These are phyloP conservation scores for Porites lobata DNA, from an alignment of 92 coral and sea anemone species.

Conservation along the genomic window DNA sequence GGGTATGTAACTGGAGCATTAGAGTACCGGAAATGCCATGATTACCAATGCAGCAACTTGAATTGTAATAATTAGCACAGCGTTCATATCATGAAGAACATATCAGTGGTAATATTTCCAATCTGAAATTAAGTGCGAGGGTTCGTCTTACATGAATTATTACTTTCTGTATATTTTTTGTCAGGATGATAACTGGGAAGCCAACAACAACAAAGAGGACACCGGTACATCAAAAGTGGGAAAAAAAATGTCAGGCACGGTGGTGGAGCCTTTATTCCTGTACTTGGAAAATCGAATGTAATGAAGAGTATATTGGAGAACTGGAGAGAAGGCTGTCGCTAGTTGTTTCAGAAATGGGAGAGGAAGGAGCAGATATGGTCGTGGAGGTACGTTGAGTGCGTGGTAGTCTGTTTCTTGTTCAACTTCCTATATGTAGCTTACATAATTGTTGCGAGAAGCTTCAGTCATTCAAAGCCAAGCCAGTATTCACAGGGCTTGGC, in stretches of 20 bases:
- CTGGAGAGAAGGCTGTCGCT: neutral
- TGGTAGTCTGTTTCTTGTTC: neutral
- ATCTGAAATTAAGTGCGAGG: neutral
- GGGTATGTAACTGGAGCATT: neutral
- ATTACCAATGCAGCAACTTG: neutral
- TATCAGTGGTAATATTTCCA: neutral
- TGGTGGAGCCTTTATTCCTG: neutral
- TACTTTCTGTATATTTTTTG: too few species aligned
- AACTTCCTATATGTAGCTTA: neutral
- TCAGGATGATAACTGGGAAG: neutral
- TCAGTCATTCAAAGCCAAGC: neutral
- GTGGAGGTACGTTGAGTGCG: neutral
- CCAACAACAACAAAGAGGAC: slow-evolving; percentile 4
- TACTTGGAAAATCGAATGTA: neutral
- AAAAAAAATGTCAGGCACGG: neutral
- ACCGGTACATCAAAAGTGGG: neutral
- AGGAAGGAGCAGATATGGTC: neutral
- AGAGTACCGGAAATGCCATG: slow-evolving; percentile 1
- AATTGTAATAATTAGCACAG: neutral
- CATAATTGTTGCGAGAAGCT: neutral
- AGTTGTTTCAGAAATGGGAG: slow-evolving; percentile 1
- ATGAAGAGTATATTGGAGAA: neutral
- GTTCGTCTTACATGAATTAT: neutral
- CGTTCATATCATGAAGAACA: neutral
- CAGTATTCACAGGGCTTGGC: too few species aligned